Percentiles rank a stretch among this genome's conserved stretches.
Evolutionary conservation across 2,797 vertebrate genomes (phyloP).

Genomic region (Saxicola maurus): DNA sequence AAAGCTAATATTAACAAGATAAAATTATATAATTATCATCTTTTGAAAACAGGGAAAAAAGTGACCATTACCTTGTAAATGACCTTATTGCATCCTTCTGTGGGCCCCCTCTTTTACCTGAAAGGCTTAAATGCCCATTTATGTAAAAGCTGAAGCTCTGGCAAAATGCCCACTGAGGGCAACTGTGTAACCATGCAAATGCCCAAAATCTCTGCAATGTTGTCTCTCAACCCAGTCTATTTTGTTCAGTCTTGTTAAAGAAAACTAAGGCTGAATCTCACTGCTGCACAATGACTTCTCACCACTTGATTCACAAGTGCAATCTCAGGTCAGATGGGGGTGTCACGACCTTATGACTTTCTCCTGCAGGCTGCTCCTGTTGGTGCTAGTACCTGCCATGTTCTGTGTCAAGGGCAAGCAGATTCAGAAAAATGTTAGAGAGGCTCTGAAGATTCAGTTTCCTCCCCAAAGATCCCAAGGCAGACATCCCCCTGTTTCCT

Average conservation of each 20-base stretch:
- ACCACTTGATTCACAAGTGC: rapidly evolving
- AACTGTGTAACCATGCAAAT: neutral
- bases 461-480: neutral
- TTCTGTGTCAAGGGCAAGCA: neutral
- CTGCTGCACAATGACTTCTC: neutral
- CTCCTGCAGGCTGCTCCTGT: neutral
- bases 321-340: neutral
- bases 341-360: neutral
- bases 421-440: neutral
- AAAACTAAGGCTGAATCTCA: neutral
- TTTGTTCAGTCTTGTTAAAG: neutral
- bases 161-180: neutral
- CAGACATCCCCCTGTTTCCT: neutral
- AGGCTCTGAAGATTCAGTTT: neutral
- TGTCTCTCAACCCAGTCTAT: neutral
- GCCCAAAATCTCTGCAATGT: neutral
- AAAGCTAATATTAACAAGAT: neutral
- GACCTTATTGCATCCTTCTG: neutral
- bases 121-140: neutral
- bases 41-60: neutral
- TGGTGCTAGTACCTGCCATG: neutral
- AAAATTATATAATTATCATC: neutral
- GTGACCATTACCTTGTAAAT: neutral
- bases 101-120: neutral
- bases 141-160: neutral